A percentile compares a stretch with the other conserved stretches of the same genome.
These are phyloP conservation scores for Nephotettix cincticeps DNA, from an alignment of 1,140 invertebrate species.

Conservation along the genomic window DNA sequence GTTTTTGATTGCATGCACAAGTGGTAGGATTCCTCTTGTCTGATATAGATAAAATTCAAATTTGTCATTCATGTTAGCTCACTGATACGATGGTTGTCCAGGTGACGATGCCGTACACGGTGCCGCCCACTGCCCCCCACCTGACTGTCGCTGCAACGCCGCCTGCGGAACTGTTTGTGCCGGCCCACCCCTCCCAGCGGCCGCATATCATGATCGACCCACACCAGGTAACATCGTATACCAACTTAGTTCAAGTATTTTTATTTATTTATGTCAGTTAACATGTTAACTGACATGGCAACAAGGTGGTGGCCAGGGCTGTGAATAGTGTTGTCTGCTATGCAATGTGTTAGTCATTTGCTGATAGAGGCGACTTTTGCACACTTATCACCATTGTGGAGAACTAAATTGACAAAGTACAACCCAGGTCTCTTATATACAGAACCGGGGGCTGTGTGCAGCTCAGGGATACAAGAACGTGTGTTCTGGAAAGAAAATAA, in stretches of 20 bases:
- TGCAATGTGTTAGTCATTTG: constrained; percentile 3
- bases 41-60: too few relatives aligned
- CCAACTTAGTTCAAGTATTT: neutral
- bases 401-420: too few relatives aligned
- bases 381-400: too few relatives aligned
- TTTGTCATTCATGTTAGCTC: too few relatives aligned
- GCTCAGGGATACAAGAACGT: too few relatives aligned
- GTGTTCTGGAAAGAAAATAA: too few relatives aligned
- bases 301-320: neutral
- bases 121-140: neutral
- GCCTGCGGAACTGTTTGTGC: constrained; percentile 9
- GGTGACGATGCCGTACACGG: constrained; percentile 27
- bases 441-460: too few relatives aligned
- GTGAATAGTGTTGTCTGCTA: neutral
- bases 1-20: too few relatives aligned
- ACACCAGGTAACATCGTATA: constrained; percentile 32
- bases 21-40: too few relatives aligned
- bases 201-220: constrained; percentile 24
- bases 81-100: too few relatives aligned
- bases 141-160: neutral
- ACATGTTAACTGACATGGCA: neutral
- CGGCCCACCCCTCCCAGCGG: neutral
- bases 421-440: too few relatives aligned
- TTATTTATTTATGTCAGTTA: neutral
- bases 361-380: too few relatives aligned